Percentiles rank a stretch among this genome's conserved stretches.
phyloP scores from a whole-genome alignment of 2,888 invertebrate genomes.

The Thera britannica region DNA sequence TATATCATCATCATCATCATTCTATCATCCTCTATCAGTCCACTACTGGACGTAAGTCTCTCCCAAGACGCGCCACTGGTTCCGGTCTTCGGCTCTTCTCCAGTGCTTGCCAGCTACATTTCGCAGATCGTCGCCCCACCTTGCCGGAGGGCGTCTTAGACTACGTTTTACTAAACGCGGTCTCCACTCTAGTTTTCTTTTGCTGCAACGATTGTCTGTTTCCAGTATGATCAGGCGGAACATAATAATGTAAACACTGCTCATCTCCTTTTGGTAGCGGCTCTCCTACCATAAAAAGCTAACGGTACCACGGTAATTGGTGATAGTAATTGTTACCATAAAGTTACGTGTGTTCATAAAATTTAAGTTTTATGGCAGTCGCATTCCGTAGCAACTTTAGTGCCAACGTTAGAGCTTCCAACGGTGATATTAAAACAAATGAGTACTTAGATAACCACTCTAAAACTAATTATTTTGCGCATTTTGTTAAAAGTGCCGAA shows the following conservation, averaged over 20 bases:
- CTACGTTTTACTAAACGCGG: too few relatives aligned
- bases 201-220: too few relatives aligned
- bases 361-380: constrained; percentile 26
- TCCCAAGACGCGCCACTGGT: too few relatives aligned
- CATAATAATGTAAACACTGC: neutral
- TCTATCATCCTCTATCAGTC: too few relatives aligned
- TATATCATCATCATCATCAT: too few relatives aligned
- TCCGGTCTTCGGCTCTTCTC: too few relatives aligned
- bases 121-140: too few relatives aligned
- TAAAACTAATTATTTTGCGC: neutral
- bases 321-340: constrained; percentile 46
- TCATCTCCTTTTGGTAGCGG: neutral
- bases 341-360: constrained; percentile 37
- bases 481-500: neutral
- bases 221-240: neutral
- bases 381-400: constrained; percentile 25
- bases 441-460: neutral
- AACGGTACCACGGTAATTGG: constrained; percentile 48
- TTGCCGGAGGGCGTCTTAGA: too few relatives aligned
- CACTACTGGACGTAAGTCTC: too few relatives aligned
- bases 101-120: too few relatives aligned
- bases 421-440: neutral
- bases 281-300: constrained; percentile 40
- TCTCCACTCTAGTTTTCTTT: too few relatives aligned
- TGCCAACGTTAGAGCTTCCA: constrained; percentile 10